Conservation (phyloP, 2,113 vertebrate species). For the Ardeotis arabs region DNA sequence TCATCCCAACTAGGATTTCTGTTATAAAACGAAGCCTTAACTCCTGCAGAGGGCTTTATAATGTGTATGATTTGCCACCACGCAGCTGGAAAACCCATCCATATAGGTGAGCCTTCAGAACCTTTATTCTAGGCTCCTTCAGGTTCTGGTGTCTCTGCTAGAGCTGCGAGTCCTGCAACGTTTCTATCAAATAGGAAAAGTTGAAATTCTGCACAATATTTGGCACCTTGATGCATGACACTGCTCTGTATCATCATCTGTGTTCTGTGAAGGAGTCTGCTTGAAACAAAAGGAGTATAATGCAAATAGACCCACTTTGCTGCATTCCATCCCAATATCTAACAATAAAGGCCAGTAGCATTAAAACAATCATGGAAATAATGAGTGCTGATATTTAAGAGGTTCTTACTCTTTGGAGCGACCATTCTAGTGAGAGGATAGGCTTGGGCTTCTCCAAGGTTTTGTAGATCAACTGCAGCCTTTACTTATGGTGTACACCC, state of each 20-base stretch:
- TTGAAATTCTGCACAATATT: background rate
- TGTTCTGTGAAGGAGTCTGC: background rate
- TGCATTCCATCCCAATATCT: background rate
- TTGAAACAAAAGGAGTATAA: background rate
- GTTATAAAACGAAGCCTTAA: background rate
- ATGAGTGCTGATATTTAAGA: background rate
- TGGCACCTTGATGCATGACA: background rate
- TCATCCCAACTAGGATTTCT: background rate
- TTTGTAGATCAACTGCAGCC: background rate
- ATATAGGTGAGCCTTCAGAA: background rate
- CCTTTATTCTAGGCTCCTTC: background rate
- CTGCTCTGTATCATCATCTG: rapidly evolving
- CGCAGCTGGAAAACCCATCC: background rate
- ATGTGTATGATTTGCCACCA: background rate
- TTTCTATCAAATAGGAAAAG: background rate
- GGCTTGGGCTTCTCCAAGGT: background rate
- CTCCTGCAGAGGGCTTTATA: background rate
- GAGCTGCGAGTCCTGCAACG: background rate
- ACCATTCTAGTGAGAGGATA: background rate
- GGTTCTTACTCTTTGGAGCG: background rate
- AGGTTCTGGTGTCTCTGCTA: background rate
- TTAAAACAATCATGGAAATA: background rate
- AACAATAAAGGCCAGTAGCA: background rate
- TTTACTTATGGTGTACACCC: background rate
- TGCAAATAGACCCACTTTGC: background rate